These are phyloP conservation scores for Drosophila mauritiana DNA, from an alignment of 1,140 invertebrate genomes.

Conservation along the genomic window DNA sequence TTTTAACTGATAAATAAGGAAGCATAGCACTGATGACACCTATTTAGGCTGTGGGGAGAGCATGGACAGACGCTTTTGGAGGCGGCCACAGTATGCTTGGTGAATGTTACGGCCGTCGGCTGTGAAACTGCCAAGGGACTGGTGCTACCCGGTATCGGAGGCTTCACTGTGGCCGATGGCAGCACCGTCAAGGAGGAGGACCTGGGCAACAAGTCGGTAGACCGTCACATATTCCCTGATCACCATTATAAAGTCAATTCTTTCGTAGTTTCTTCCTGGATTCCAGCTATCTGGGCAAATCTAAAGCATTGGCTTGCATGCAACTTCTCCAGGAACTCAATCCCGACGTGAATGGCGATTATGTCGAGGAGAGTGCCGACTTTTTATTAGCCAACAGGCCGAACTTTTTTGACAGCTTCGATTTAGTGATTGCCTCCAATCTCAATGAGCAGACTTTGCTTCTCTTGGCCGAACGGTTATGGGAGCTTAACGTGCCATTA, in stretches of 20 bases:
- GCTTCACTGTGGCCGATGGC: slow-evolving; percentile 98
- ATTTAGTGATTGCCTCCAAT: slow-evolving; percentile 94
- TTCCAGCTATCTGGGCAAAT: slow-evolving; percentile 90
- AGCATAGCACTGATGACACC: neutral
- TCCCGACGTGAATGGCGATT: slow-evolving; percentile 96
- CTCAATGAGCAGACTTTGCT: slow-evolving; percentile 92
- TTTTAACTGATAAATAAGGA: neutral
- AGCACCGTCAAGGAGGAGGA: slow-evolving; percentile 94
- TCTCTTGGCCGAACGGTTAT: slow-evolving; percentile 91
- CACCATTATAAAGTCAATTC: neutral
- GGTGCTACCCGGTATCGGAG: slow-evolving; percentile 96
- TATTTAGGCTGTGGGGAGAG: slow-evolving; percentile 95
- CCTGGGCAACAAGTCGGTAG: slow-evolving; percentile 94
- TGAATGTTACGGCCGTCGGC: slow-evolving; percentile 97
- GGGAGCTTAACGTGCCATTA: slow-evolving; percentile 94
- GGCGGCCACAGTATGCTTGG: slow-evolving; percentile 94
- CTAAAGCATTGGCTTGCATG: slow-evolving; percentile 93
- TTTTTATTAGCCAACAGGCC: slow-evolving; percentile 93
- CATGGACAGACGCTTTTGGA: slow-evolving; percentile 96
- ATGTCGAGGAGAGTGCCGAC: slow-evolving; percentile 94
- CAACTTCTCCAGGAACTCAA: slow-evolving; percentile 95
- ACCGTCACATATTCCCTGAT: neutral
- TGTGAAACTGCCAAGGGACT: slow-evolving; percentile 98
- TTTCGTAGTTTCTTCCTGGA: slow-evolving; percentile 94
- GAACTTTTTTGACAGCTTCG: slow-evolving; percentile 94